phyloP scores from a whole-genome alignment of 1,140 invertebrate genomes.

The Ips typographus region DNA sequence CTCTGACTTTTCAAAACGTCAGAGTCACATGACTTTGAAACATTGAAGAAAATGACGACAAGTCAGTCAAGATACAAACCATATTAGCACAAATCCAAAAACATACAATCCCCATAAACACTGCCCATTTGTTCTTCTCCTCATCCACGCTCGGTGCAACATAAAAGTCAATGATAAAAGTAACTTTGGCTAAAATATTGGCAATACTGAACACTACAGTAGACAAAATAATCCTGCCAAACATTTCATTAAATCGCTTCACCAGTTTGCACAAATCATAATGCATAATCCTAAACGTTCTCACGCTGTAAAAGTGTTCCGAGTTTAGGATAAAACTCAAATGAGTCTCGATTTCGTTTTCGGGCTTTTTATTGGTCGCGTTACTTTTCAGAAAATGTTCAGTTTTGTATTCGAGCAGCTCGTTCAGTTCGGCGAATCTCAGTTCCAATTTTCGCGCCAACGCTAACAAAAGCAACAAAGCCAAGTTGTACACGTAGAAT shows the following conservation, averaged over 20 bases:
- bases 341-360: conserved; percentile 3
- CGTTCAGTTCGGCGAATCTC: conserved; percentile 33
- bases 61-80: conserved; percentile 9
- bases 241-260: conserved; percentile 31
- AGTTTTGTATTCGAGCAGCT: conserved; percentile 28
- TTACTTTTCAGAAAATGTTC: conserved; percentile 25
- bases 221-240: conserved; percentile 30
- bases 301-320: conserved; percentile 33
- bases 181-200: conserved; percentile 30
- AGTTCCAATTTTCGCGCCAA: conserved; percentile 29
- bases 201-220: conserved; percentile 27
- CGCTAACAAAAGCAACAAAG: conserved; percentile 21
- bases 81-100: conserved; percentile 32
- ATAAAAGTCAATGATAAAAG: conserved; percentile 28
- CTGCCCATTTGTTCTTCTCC: conserved; percentile 14
- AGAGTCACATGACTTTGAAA: background rate
- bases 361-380: background rate
- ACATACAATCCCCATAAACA: conserved; percentile 24
- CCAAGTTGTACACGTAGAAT: conserved; percentile 30
- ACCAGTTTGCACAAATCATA: conserved; percentile 30
- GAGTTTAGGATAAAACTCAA: conserved; percentile 26
- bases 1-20: too few species aligned
- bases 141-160: conserved; percentile 11
- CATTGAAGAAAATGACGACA: background rate
- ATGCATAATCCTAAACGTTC: conserved; percentile 30